Base-by-base conservation (phyloP, 2,113 vertebrate species). In the Xyliphius kryptos region DNA sequence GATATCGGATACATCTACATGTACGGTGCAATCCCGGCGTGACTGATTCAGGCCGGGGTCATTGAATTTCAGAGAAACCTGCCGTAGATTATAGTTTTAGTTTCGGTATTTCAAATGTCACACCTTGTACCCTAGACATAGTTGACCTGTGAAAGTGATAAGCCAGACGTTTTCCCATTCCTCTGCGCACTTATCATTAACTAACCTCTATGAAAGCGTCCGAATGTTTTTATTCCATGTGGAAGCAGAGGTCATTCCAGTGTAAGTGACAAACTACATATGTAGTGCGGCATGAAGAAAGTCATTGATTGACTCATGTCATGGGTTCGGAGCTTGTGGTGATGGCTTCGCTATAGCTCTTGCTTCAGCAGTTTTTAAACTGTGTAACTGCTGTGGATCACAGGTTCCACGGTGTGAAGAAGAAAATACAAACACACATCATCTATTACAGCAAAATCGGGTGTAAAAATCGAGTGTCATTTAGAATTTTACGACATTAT, bases 251-350 rank as follows among this genome's bases (percentile, higher is more conserved):
- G 57, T 58, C 75, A 44, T 77, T 78, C 78, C 65, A 68, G 61
- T 15, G 76, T 63, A 61, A 36, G 62, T 67, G 76, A 71, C 69
- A 81, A 76, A 79, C 71, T 59, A 62, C 64, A 68, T 36, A 63
- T 66, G 55, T 61, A 43, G 60, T 15, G 6, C 32, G 11, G 21
- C 79, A 69, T 62, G 70, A 73, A 68, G 69, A 72, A 68, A 68
- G 76, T 80, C 68, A 80, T 78, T 77, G 66, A 80, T 78, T 77
- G 73, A 78, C 71, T n/a, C n/a, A 46, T 61, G 66, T 71, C 73
- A 71, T 71, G 66, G 51, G 73, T 53, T 71, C 40, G 49, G 16
- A 40, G 49, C 63, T 58, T 53, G 48, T 55, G 61, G 37, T 19
- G n/a, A 32, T 21, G 50, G 38, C 40, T 70, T 63, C 16, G 21